Conservation (phyloP, 1,140 invertebrate species). For the Meloidogyne exigua region DNA sequence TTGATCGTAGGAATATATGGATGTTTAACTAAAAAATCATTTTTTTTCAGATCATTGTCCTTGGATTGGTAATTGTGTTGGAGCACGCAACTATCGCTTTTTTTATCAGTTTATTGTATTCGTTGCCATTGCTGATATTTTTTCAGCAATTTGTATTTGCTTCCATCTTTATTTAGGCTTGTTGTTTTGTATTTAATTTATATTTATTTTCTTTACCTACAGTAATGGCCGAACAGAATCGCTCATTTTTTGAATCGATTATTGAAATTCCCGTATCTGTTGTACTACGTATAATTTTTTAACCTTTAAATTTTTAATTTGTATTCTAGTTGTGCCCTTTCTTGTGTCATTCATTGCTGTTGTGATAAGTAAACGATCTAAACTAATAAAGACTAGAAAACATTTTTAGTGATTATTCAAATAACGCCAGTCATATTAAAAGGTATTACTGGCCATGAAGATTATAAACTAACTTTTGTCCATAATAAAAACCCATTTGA, state of each 20-base stretch:
- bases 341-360: neutral
- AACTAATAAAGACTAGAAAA: neutral
- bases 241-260: neutral
- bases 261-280: neutral
- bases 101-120: constrained; percentile 98
- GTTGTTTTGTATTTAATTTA: neutral
- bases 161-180: neutral
- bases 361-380: neutral
- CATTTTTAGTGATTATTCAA: neutral
- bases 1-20: constrained; percentile 40
- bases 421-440: neutral
- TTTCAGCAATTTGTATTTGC: constrained; percentile 90
- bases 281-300: neutral
- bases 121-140: constrained; percentile 88
- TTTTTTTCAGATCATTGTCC: neutral
- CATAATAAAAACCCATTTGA: neutral
- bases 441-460: neutral
- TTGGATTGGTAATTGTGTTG: constrained; percentile 92
- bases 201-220: neutral
- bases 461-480: neutral
- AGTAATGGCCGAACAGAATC: neutral
- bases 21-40: neutral
- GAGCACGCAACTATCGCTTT: constrained; percentile 93
- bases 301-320: neutral
- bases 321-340: neutral